These are phyloP conservation scores for Anoncus sp. DNA, from an alignment of 2,888 invertebrate genomes.

Conservation along the genomic window DNA sequence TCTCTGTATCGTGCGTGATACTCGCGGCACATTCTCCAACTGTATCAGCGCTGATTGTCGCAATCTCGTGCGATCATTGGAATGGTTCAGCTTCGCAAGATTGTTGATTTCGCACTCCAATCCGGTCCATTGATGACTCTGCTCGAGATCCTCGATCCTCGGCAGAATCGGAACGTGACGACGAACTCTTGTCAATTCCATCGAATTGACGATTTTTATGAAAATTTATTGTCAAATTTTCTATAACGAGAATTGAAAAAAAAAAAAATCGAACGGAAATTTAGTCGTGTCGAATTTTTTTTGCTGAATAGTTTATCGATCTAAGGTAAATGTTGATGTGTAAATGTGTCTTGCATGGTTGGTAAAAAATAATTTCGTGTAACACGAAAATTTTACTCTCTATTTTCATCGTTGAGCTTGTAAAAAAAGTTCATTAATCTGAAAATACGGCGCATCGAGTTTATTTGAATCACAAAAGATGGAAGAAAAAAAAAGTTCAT, in stretches of 20 bases:
- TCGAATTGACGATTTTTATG: conserved; percentile 3
- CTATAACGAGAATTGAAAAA: conserved; percentile 1
- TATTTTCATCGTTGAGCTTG: too few species aligned
- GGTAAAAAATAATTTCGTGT: too few species aligned
- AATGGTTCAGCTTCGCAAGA: conserved; percentile 68
- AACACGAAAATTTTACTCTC: too few species aligned
- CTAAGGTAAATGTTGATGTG: too few species aligned
- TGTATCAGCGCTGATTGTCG: conserved; percentile 32
- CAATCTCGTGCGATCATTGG: conserved; percentile 23
- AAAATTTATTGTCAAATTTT: background rate
- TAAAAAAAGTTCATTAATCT: too few species aligned
- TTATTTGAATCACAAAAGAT: too few species aligned
- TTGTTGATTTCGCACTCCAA: conserved; percentile 73
- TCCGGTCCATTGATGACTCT: conserved; percentile 74
- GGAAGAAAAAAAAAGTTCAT: too few species aligned
- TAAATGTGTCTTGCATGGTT: too few species aligned
- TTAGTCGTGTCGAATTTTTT: background rate
- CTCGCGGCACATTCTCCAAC: conserved; percentile 21
- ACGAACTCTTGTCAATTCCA: conserved; percentile 43
- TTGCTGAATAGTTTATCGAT: background rate
- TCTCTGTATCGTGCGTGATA: conserved; percentile 69
- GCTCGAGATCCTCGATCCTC: conserved; percentile 73
- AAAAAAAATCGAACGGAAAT: background rate
- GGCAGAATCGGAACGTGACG: conserved; percentile 54
- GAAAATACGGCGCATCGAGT: too few species aligned